These are phyloP conservation scores for Melipona quadrifasciata DNA, from an alignment of 1,140 invertebrate species.

Conservation along the genomic window DNA sequence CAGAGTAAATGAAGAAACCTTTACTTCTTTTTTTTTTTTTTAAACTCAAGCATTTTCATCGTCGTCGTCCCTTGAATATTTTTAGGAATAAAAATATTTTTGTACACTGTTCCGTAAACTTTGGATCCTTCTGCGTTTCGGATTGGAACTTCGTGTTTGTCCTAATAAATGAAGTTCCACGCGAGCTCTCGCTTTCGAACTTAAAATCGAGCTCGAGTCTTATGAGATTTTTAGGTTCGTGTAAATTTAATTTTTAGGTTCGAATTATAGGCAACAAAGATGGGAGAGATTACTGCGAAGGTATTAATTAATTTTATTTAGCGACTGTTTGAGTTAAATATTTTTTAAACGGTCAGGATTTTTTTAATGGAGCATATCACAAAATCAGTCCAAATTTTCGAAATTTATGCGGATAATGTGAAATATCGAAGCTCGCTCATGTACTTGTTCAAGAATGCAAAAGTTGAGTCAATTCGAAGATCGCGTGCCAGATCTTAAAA, in stretches of 20 bases:
- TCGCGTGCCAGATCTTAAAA: background rate
- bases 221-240: background rate
- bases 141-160: background rate
- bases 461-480: background rate
- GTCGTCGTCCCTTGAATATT: too few relatives aligned
- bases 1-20: background rate
- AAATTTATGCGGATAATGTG: background rate
- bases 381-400: background rate
- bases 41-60: background rate
- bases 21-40: too few relatives aligned
- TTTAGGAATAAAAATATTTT: background rate
- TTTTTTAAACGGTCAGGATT: background rate
- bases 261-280: too few relatives aligned
- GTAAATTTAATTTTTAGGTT: background rate
- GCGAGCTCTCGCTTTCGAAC: background rate
- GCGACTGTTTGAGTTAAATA: too few relatives aligned
- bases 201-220: background rate
- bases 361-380: background rate
- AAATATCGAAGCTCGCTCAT: background rate
- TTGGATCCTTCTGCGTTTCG: background rate
- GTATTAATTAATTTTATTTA: too few relatives aligned
- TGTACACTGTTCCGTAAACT: background rate
- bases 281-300: too few relatives aligned
- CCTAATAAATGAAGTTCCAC: background rate
- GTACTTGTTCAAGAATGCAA: too few relatives aligned